phyloP scores from a whole-genome alignment of 2,888 invertebrate species.

The Pseudoips prasinana region DNA sequence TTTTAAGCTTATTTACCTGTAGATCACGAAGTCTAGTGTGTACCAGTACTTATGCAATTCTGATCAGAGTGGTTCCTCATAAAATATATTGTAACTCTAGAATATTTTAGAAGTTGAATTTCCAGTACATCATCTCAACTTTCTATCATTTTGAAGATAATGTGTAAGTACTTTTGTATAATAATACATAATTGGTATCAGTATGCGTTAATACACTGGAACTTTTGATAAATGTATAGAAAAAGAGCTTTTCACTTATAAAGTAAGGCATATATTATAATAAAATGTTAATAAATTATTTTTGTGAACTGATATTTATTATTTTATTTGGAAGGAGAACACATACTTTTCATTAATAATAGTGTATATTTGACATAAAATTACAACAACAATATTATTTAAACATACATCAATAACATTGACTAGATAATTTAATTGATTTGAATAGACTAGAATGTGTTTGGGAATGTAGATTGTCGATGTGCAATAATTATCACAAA shows the following conservation, averaged over 20 bases:
- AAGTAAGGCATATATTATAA: constrained; percentile 1
- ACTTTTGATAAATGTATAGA: constrained; percentile 15
- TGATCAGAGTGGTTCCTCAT: too few relatives aligned
- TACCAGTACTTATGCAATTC: too few relatives aligned
- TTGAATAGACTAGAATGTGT: constrained; percentile 33
- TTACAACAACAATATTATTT: constrained; percentile 20
- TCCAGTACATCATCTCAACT: too few relatives aligned
- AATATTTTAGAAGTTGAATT: too few relatives aligned
- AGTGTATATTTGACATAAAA: constrained; percentile 23
- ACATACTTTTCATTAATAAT: constrained; percentile 2
- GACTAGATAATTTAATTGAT: constrained; percentile 30
- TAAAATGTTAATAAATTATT: constrained; percentile 34
- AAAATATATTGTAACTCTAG: too few relatives aligned
- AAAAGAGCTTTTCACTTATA: constrained; percentile 12
- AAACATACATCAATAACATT: constrained; percentile 24
- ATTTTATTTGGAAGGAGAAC: constrained; percentile 4
- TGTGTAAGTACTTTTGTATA: too few relatives aligned
- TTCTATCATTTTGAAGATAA: too few relatives aligned
- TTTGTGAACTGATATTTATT: constrained; percentile 19
- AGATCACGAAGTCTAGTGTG: too few relatives aligned
- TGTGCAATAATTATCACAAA: constrained; percentile 19
- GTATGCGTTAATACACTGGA: too few relatives aligned
- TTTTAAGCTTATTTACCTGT: too few relatives aligned
- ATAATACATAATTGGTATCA: too few relatives aligned
- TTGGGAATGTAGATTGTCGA: constrained; percentile 27